These are phyloP conservation scores for Euschistus heros DNA, from an alignment of 1,140 invertebrate genomes.

Conservation along the genomic window DNA sequence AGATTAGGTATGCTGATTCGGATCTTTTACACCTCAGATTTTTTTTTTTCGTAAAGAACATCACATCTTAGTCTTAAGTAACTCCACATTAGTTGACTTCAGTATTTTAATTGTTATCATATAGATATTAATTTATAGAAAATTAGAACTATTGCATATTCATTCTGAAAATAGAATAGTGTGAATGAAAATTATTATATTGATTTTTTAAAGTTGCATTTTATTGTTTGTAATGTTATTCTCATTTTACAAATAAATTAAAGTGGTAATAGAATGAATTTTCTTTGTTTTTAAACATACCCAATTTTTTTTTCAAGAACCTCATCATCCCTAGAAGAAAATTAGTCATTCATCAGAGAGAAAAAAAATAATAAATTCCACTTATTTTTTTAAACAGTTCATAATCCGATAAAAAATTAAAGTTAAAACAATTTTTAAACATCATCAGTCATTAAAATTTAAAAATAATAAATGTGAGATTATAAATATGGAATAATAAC, in stretches of 20 bases:
- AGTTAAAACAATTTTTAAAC: too few relatives aligned
- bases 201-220: slow-evolving; percentile 7
- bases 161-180: slow-evolving; percentile 3
- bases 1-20: neutral
- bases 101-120: slow-evolving; percentile 3
- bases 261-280: neutral
- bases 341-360: too few relatives aligned
- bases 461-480: too few relatives aligned
- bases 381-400: too few relatives aligned
- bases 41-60: neutral
- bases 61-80: neutral
- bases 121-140: slow-evolving; percentile 3
- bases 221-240: slow-evolving; percentile 11
- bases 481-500: too few relatives aligned
- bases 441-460: too few relatives aligned
- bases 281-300: neutral
- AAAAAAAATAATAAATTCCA: too few relatives aligned
- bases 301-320: neutral
- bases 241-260: slow-evolving; percentile 15
- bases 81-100: slow-evolving; percentile 7
- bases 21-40: neutral
- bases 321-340: neutral
- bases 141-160: slow-evolving; percentile 3
- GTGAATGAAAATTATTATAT: slow-evolving; percentile 12
- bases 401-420: too few relatives aligned